Evolutionary conservation across 2,888 invertebrate genomes (phyloP).

Genomic region (Lasioglossum lativentre): DNA sequence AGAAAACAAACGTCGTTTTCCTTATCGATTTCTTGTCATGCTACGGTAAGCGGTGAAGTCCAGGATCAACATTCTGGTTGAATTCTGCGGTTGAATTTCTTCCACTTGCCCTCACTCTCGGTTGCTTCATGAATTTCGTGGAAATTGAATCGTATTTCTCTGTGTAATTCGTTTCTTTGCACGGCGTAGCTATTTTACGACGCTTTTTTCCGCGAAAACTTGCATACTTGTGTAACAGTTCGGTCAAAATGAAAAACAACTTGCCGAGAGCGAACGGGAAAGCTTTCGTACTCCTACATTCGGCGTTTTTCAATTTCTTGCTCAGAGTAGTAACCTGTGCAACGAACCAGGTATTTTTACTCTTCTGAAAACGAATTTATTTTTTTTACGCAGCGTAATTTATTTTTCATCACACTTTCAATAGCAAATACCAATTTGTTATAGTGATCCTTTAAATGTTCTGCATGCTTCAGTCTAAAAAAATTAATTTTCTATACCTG

Average conservation of each 20-base stretch:
- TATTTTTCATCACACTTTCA: not conserved
- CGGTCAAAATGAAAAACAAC: not conserved
- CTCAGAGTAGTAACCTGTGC: not conserved
- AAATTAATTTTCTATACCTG: not conserved
- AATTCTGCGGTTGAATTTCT: conserved; percentile 30
- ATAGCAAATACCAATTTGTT: too few relatives aligned
- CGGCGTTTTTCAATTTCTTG: not conserved
- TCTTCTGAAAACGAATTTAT: not conserved
- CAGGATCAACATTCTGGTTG: conserved; percentile 40
- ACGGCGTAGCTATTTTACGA: conserved; percentile 8
- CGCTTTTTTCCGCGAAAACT: not conserved
- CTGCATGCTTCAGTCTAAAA: too few relatives aligned
- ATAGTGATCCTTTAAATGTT: too few relatives aligned
- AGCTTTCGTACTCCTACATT: not conserved
- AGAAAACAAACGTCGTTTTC: conserved; percentile 16
- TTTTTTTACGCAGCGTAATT: not conserved
- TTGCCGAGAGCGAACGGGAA: not conserved
- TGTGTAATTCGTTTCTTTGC: conserved; percentile 36
- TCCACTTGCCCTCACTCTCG: not conserved
- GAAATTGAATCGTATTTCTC: conserved; percentile 24
- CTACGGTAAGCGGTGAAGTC: conserved; percentile 13
- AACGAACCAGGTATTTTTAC: not conserved
- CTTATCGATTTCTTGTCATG: conserved; percentile 31
- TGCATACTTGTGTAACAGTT: not conserved
- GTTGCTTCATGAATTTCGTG: not conserved